phyloP scores from a whole-genome alignment of 2,113 vertebrate genomes.

The Myocastor coypus region DNA sequence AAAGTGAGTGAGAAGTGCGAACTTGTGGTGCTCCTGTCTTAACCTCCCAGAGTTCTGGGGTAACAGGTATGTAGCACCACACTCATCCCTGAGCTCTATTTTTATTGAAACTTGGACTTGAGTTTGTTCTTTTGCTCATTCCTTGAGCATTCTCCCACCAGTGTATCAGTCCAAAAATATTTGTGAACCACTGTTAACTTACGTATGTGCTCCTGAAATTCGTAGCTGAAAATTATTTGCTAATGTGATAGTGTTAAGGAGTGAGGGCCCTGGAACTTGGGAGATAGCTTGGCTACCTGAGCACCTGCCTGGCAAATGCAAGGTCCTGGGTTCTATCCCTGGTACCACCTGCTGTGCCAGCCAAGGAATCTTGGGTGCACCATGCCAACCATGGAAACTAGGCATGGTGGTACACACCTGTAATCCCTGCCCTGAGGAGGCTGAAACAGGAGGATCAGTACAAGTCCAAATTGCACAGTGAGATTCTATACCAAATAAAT shows the following conservation, averaged over 20 bases:
- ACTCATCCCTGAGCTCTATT: neutral
- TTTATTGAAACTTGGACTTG: neutral
- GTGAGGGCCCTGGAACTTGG: no score
- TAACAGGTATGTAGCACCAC: neutral
- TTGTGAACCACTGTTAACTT: neutral
- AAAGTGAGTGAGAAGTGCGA: neutral
- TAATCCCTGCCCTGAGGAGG: no score
- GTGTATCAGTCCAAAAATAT: neutral
- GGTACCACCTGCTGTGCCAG: no score
- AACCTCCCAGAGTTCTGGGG: neutral
- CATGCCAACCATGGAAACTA: no score
- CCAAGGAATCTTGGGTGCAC: no score
- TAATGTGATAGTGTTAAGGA: neutral
- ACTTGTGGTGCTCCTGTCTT: neutral
- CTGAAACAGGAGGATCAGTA: no score
- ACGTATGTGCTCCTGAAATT: neutral
- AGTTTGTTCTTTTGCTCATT: neutral
- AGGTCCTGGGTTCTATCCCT: no score
- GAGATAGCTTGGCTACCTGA: no score
- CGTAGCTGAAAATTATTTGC: neutral
- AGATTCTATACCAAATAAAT: no score
- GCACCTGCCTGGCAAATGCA: no score
- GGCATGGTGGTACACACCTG: no score
- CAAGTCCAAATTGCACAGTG: no score
- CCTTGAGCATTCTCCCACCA: neutral